Evolutionary conservation across 2,113 vertebrate genomes (phyloP).

Genomic region (Pomatostomus ruficeps): DNA sequence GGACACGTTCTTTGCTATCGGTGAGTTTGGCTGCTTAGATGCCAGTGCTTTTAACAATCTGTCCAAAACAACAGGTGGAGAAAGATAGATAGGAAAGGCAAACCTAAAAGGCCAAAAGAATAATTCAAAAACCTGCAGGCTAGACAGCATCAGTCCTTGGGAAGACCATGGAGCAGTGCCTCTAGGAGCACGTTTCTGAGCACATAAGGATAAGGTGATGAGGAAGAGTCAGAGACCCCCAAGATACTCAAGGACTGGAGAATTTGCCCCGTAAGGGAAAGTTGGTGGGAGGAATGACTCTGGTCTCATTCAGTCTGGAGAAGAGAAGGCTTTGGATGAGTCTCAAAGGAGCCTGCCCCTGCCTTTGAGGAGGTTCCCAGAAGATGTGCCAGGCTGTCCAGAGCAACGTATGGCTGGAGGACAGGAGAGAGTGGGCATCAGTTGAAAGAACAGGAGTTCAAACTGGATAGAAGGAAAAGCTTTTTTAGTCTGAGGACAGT

Average conservation of each 20-base stretch:
- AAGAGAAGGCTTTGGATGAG: neutral
- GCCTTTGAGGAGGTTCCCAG: neutral
- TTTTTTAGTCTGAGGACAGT: neutral
- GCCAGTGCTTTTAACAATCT: rapidly evolving
- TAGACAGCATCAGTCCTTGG: neutral
- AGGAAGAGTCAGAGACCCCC: neutral
- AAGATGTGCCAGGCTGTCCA: neutral
- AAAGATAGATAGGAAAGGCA: neutral
- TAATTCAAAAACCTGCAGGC: neutral
- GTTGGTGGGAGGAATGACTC: neutral
- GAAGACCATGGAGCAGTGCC: neutral
- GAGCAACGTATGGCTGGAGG: neutral
- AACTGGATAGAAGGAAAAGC: neutral
- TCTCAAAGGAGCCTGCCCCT: neutral
- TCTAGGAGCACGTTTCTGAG: neutral
- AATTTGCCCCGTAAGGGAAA: neutral
- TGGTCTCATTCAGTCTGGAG: neutral
- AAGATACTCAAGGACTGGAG: neutral
- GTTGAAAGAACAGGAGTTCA: neutral
- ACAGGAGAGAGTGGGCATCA: neutral
- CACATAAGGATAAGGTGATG: rapidly evolving
- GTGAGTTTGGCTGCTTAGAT: conserved; percentile 60
- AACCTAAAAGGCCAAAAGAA: neutral
- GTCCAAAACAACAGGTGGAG: neutral
- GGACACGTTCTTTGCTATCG: conserved; percentile 88